Evolutionary conservation across 2,113 vertebrate species (phyloP), one percentile per base, ranked within the genome.

Genomic region (Gallinago undulata): DNA sequence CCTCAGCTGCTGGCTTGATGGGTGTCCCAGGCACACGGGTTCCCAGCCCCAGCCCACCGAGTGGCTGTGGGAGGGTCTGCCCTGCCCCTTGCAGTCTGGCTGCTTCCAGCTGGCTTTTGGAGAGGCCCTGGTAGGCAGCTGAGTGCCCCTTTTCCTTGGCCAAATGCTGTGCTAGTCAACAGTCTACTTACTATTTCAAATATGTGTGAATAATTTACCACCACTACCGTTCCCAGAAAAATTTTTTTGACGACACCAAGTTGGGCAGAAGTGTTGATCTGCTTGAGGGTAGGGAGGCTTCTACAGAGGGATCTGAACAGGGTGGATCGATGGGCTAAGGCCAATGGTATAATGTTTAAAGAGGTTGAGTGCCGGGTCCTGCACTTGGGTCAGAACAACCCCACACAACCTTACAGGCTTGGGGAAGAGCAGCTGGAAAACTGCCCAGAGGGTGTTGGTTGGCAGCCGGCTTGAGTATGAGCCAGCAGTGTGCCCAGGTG

Each of bases 11-110:
- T 75, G n/a, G 33, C 63, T 80, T n/a, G 37, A 15, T 24, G 43
- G 59, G 14, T 57, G n/a, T 67, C 13, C 19, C 11, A 28, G 31
- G 48, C 1, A 0, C 2, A 7, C 0, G 1, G 33, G 21, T 7
- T 76, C 37, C 50, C 51, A 62, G 7, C 6, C 6, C 11, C 16
- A 24, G 35, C 21, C 35, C 15, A 19, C 37, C 28, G 23, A 12
- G 17, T 2, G 9, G 51, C 57, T 82, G 43, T 0, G 0, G 56
- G 25, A 60, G 9, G 9, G 9, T 84, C 66, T 94, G 57, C 37
- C 16, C 50, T 90, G 57, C 24, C 70, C 37, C 3, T 57, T 0
- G 5, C 14, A 19, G 17, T 0, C 3, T 21, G 23, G 1, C 10
- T 72, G 57, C 19, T 81, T 84, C 47, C 51, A 59, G 24, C 9